phyloP scores from a whole-genome alignment of 2,888 invertebrate genomes.

The Stenotaenia linearis region DNA sequence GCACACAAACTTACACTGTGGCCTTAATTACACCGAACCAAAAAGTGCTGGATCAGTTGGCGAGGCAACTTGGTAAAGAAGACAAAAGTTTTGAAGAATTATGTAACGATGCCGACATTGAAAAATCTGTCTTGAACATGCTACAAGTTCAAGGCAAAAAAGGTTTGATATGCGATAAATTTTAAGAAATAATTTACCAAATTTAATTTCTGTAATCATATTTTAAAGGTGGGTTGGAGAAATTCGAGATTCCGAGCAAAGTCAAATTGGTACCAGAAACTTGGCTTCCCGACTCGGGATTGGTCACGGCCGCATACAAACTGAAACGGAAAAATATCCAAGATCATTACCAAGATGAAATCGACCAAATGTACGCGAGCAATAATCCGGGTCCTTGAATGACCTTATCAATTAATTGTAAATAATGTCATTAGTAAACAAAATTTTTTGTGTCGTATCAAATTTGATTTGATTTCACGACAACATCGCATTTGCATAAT shows the following conservation, averaged over 20 bases:
- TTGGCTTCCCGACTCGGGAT: constrained; percentile 96
- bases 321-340: constrained; percentile 94
- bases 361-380: constrained; percentile 77
- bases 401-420: too few relatives aligned
- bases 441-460: too few relatives aligned
- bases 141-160: constrained; percentile 77
- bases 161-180: constrained; percentile 54
- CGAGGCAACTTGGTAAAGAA: constrained; percentile 57
- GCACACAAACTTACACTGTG: constrained; percentile 74
- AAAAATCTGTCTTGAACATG: constrained; percentile 76
- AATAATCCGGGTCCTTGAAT: too few relatives aligned
- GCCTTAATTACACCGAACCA: constrained; percentile 79
- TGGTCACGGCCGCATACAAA: constrained; percentile 97
- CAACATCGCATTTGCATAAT: background rate
- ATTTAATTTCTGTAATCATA: background rate
- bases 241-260: constrained; percentile 85
- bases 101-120: constrained; percentile 65
- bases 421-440: too few relatives aligned
- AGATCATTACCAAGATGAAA: constrained; percentile 84
- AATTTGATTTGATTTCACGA: too few relatives aligned
- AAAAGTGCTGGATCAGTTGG: constrained; percentile 64
- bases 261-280: constrained; percentile 82
- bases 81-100: constrained; percentile 62
- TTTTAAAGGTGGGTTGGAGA: constrained; percentile 61
- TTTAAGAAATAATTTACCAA: too few relatives aligned